Evolutionary conservation across 2,888 invertebrate genomes (phyloP).

Genomic region (Drosophila leonis): DNA sequence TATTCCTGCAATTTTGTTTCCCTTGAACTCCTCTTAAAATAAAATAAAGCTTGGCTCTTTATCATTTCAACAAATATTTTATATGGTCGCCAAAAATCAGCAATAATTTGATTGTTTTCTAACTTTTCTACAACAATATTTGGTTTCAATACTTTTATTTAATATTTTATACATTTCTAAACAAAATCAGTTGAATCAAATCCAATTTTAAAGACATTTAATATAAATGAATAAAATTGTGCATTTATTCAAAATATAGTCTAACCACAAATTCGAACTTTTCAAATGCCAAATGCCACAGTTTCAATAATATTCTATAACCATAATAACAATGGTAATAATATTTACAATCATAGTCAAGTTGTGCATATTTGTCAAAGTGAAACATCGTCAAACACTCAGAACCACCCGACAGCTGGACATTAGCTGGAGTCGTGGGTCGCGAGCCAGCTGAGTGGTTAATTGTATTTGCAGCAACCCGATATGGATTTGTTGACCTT

Average conservation of each 20-base stretch:
- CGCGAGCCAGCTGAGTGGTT: constrained; percentile 39
- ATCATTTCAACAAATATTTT: no score
- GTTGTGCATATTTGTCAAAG: constrained; percentile 1
- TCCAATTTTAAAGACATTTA: no score
- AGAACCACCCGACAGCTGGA: constrained; percentile 24
- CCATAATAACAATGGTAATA: constrained; percentile 3
- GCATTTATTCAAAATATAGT: background rate
- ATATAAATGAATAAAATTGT: no score
- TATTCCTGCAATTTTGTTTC: no score
- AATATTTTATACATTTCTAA: no score
- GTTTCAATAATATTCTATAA: background rate
- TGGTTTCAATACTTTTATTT: no score
- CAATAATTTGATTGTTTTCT: no score
- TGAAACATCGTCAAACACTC: constrained; percentile 7
- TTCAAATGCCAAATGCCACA: background rate
- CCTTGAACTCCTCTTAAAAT: no score
- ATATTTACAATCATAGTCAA: constrained; percentile 7
- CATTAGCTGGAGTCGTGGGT: constrained; percentile 7
- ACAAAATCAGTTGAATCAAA: no score
- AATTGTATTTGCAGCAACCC: constrained; percentile 34
- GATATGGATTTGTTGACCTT: constrained; percentile 29
- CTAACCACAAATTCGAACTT: background rate
- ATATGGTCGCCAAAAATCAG: no score
- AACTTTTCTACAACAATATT: no score
- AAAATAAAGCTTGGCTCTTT: no score